phyloP scores from a whole-genome alignment of 1,140 invertebrate genomes.

The Heterodera carotae region DNA sequence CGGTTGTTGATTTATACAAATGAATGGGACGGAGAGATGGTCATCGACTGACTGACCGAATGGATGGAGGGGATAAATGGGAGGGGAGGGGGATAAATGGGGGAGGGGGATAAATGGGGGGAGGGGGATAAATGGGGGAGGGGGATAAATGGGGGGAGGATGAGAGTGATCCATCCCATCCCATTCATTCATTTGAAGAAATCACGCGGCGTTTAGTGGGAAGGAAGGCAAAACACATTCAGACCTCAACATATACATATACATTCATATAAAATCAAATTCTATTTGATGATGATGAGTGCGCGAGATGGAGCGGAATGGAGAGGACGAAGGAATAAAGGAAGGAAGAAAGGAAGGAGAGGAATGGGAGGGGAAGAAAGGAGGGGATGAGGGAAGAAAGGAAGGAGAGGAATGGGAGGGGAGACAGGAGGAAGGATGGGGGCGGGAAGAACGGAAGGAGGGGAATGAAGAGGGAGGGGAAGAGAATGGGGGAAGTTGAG shows the following conservation, averaged over 20 bases:
- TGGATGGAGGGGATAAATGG: no score
- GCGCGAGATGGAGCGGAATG: no score
- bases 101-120: no score
- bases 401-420: neutral
- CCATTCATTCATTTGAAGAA: conserved; percentile 1
- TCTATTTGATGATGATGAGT: no score
- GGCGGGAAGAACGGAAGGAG: neutral
- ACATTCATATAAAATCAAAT: no score
- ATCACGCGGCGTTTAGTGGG: conserved; percentile 8
- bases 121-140: no score
- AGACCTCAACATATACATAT: no score
- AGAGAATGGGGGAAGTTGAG: neutral
- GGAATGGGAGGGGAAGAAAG: neutral
- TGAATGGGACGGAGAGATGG: neutral
- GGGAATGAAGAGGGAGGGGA: neutral
- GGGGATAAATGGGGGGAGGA: no score
- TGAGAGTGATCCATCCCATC: no score
- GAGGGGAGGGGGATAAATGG: no score
- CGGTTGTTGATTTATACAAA: neutral
- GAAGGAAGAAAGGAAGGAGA: neutral
- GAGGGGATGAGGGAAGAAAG: neutral
- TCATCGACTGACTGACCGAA: neutral
- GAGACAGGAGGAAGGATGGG: neutral
- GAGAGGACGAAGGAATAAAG: neutral
- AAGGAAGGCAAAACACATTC: neutral